phyloP scores from a whole-genome alignment of 2,888 invertebrate species.

The Lamproptera curius region DNA sequence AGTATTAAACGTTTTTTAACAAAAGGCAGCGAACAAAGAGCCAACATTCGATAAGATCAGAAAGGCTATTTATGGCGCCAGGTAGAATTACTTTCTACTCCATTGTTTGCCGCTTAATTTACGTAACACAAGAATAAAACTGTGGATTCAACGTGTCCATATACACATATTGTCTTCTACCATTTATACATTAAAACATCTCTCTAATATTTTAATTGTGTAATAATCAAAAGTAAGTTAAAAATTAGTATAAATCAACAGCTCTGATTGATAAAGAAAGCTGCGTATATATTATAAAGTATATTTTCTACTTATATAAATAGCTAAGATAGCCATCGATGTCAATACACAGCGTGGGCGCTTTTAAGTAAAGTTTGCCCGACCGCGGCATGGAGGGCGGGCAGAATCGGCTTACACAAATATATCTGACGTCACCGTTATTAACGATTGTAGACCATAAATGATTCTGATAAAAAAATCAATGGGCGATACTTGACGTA shows the following conservation, averaged over 20 bases:
- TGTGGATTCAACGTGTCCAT: slow-evolving; percentile 1
- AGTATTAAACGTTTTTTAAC: slow-evolving; percentile 2
- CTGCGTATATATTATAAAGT: no score
- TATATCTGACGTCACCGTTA: neutral
- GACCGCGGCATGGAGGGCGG: neutral
- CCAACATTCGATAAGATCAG: slow-evolving; percentile 60
- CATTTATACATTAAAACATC: no score
- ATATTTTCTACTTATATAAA: no score
- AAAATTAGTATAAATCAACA: no score
- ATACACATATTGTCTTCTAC: no score
- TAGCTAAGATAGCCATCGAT: no score
- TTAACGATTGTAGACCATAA: neutral
- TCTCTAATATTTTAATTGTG: no score
- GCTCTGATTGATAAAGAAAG: no score
- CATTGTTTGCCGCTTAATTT: slow-evolving; percentile 62
- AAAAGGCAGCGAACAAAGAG: slow-evolving; percentile 40
- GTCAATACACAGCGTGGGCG: neutral
- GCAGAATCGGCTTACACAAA: neutral
- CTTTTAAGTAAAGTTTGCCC: neutral
- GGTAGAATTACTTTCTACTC: slow-evolving; percentile 68
- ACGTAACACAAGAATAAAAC: slow-evolving; percentile 16
- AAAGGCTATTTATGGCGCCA: slow-evolving; percentile 58
- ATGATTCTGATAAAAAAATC: no score
- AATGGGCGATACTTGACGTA: no score
- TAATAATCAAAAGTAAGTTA: no score